A percentile compares a stretch with the other conserved stretches of the same genome.
Conservation (phyloP, 1,140 invertebrate species). For the Atta texana region DNA sequence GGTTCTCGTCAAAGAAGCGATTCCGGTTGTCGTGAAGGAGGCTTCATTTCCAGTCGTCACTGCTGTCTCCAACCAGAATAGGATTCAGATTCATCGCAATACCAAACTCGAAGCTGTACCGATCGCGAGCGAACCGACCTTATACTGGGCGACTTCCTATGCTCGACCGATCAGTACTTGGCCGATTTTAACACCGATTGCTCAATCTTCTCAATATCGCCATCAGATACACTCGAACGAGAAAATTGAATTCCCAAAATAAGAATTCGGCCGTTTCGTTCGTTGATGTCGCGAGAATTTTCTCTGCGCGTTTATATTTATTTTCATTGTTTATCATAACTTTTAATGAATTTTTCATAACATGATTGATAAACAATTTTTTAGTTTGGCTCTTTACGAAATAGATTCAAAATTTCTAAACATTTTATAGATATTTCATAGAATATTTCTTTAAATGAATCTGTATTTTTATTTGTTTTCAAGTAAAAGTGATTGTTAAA, state of each 20-base stretch:
- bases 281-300: neutral
- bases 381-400: neutral
- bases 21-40: neutral
- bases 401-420: neutral
- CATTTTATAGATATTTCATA: neutral
- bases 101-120: conserved; percentile 10
- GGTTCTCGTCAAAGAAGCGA: neutral
- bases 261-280: conserved; percentile 2
- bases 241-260: neutral
- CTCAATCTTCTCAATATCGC: conserved; percentile 37
- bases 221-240: conserved; percentile 42
- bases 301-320: neutral
- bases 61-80: conserved; percentile 52
- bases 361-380: neutral
- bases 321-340: neutral
- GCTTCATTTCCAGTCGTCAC: conserved; percentile 34
- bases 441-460: neutral
- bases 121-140: conserved; percentile 10
- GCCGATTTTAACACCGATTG: conserved; percentile 16
- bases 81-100: conserved; percentile 56
- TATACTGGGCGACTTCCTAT: conserved; percentile 24
- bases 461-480: neutral
- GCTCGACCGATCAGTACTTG: neutral
- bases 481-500: neutral
- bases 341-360: neutral